phyloP scores from a whole-genome alignment of 2,797 vertebrate genomes.

The Micromesistius poutassou region DNA sequence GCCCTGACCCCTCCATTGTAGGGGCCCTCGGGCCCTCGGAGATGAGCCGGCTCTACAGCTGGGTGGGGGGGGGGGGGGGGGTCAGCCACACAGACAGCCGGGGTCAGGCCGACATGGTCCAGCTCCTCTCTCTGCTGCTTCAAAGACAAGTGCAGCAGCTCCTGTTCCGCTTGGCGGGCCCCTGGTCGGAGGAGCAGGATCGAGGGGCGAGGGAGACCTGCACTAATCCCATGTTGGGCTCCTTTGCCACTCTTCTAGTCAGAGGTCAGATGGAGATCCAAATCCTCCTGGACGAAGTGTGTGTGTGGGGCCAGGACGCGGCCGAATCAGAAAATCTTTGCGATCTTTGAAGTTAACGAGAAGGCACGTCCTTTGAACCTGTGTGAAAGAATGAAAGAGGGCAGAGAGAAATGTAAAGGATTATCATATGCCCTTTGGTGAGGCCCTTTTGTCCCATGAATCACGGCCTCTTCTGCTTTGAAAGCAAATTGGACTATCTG shows the following conservation, averaged over 20 bases:
- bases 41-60: slow-evolving; percentile 59
- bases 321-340: slow-evolving; percentile 27
- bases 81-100: slow-evolving; percentile 41
- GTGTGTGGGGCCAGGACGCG: not conserved
- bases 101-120: slow-evolving; percentile 60
- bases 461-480: slow-evolving; percentile 20
- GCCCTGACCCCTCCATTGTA: slow-evolving; percentile 43
- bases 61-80: slow-evolving; percentile 63
- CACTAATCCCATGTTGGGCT: slow-evolving; percentile 58
- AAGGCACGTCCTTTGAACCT: slow-evolving; percentile 32
- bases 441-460: slow-evolving; percentile 19
- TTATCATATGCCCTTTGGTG: slow-evolving; percentile 28
- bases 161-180: slow-evolving; percentile 48
- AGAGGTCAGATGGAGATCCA: slow-evolving; percentile 53
- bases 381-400: slow-evolving; percentile 17
- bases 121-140: slow-evolving; percentile 40
- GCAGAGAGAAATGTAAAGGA: slow-evolving; percentile 8
- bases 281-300: slow-evolving; percentile 31
- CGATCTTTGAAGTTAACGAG: slow-evolving; percentile 46
- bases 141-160: slow-evolving; percentile 69
- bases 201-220: slow-evolving; percentile 25
- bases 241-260: slow-evolving; percentile 38
- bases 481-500: slow-evolving; percentile 10
- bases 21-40: slow-evolving; percentile 36
- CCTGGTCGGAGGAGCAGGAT: slow-evolving; percentile 27